Percentiles rank a stretch among this genome's conserved stretches.
phyloP scores from a whole-genome alignment of 1,140 invertebrate genomes.

The Anagrus nilaparvatae region DNA sequence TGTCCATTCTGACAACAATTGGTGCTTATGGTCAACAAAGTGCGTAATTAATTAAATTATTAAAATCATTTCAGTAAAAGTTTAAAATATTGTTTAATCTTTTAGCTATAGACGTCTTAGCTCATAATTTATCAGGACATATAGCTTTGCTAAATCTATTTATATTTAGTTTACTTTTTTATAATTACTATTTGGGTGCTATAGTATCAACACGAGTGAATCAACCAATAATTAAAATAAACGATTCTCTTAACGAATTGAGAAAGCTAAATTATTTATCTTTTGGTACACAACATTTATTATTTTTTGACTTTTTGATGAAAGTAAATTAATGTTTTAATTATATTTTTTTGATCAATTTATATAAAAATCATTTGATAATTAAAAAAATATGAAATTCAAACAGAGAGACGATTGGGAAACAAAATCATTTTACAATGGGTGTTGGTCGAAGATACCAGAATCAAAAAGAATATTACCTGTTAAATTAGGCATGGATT shows the following conservation, averaged over 20 bases:
- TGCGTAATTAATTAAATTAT: no score
- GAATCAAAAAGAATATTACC: constrained; percentile 6
- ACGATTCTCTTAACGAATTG: constrained; percentile 31
- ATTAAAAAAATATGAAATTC: no score
- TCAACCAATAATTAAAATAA: constrained; percentile 31
- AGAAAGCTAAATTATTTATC: no score
- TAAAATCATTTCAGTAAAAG: no score
- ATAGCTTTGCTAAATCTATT: constrained; percentile 23
- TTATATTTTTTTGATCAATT: no score
- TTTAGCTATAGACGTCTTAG: constrained; percentile 3
- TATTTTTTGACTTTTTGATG: no score
- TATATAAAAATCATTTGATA: no score
- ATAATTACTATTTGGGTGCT: constrained; percentile 33
- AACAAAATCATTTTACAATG: constrained; percentile 11
- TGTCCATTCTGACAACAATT: no score
- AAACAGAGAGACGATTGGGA: constrained; percentile 13
- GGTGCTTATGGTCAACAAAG: no score
- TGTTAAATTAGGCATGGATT: constrained; percentile 4
- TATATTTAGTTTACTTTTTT: constrained; percentile 28
- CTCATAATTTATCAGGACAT: constrained; percentile 1
- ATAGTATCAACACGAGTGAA: constrained; percentile 31
- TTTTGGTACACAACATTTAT: no score
- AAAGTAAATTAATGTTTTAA: no score
- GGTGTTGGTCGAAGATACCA: constrained; percentile 10
- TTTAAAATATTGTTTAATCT: no score